Evolutionary conservation across 2,113 vertebrate genomes (phyloP).

Genomic region (Clarias batrachus): DNA sequence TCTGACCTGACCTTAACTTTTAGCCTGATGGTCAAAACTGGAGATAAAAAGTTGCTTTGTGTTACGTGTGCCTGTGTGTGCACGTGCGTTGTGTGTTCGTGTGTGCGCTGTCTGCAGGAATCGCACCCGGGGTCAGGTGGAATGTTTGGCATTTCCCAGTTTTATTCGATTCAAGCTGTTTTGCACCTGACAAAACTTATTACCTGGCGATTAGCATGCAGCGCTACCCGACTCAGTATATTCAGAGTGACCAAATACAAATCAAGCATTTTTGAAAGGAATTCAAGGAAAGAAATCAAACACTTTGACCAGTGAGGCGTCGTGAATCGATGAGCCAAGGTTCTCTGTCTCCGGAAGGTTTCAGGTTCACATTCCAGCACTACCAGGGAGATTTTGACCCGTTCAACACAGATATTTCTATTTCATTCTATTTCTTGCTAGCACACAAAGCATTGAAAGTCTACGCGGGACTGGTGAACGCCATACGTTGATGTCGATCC

Average conservation of each 20-base stretch:
- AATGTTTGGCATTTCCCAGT: constrained; percentile 45
- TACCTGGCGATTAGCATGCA: constrained; percentile 37
- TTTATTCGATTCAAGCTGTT: constrained; percentile 56
- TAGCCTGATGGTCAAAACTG: constrained; percentile 13
- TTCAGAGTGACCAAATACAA: neutral
- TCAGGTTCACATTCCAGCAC: neutral
- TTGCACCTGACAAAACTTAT: constrained; percentile 39
- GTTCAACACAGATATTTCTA: neutral
- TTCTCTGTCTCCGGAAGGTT: neutral
- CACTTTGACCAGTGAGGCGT: neutral
- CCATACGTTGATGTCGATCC: too few relatives aligned
- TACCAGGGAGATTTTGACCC: neutral
- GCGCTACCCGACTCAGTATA: neutral
- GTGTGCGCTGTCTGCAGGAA: neutral
- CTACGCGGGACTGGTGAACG: too few relatives aligned
- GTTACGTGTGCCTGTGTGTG: constrained; percentile 4
- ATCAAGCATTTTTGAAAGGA: too few relatives aligned
- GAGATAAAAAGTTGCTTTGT: constrained; percentile 30
- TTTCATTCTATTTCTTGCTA: neutral
- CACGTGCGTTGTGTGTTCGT: neutral
- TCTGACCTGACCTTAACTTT: constrained; percentile 61
- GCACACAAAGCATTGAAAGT: neutral
- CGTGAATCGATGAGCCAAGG: neutral
- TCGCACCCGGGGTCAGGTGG: constrained; percentile 40
- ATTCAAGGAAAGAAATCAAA: neutral